A percentile compares a stretch with the other conserved stretches of the same genome.
These are phyloP conservation scores for Phoenoteleia sp. DNA, from an alignment of 2,888 invertebrate species.

Conservation along the genomic window DNA sequence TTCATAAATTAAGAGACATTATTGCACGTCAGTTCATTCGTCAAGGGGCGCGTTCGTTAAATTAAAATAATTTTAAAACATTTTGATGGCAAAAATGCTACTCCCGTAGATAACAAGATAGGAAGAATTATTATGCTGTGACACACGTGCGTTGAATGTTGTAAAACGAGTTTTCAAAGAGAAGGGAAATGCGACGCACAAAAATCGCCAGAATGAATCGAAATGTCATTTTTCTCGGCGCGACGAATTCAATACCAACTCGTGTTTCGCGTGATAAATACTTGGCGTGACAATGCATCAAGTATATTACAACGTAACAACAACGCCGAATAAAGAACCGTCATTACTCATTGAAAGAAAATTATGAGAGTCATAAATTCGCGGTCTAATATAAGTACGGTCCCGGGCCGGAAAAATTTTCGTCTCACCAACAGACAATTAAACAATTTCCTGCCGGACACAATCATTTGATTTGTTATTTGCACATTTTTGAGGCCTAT, in stretches of 20 bases:
- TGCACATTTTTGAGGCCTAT: too few species aligned
- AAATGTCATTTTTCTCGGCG: slow-evolving; percentile 59
- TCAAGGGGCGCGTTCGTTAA: slow-evolving; percentile 40
- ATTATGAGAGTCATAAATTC: slow-evolving; percentile 67
- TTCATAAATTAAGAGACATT: slow-evolving; percentile 39
- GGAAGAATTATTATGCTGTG: slow-evolving; percentile 68
- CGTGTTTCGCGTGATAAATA: slow-evolving; percentile 70
- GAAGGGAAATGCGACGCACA: slow-evolving; percentile 59
- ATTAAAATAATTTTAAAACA: slow-evolving; percentile 54
- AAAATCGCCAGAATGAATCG: slow-evolving; percentile 64
- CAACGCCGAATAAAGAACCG: slow-evolving; percentile 61
- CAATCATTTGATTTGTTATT: slow-evolving; percentile 29
- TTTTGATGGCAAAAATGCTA: slow-evolving; percentile 52
- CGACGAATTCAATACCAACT: slow-evolving; percentile 67
- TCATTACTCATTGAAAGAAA: slow-evolving; percentile 65
- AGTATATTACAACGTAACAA: slow-evolving; percentile 57
- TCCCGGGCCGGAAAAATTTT: slow-evolving; percentile 2
- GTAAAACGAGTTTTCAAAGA: slow-evolving; percentile 69
- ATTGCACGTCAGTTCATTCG: slow-evolving; percentile 39
- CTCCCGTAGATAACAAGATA: slow-evolving; percentile 64
- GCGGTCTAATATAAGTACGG: slow-evolving; percentile 3
- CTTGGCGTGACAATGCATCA: slow-evolving; percentile 61
- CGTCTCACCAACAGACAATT: slow-evolving; percentile 20
- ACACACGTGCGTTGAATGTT: slow-evolving; percentile 62
- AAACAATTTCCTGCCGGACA: slow-evolving; percentile 20